phyloP scores from a whole-genome alignment of 2,797 vertebrate species.

The Buceros bicornis region DNA sequence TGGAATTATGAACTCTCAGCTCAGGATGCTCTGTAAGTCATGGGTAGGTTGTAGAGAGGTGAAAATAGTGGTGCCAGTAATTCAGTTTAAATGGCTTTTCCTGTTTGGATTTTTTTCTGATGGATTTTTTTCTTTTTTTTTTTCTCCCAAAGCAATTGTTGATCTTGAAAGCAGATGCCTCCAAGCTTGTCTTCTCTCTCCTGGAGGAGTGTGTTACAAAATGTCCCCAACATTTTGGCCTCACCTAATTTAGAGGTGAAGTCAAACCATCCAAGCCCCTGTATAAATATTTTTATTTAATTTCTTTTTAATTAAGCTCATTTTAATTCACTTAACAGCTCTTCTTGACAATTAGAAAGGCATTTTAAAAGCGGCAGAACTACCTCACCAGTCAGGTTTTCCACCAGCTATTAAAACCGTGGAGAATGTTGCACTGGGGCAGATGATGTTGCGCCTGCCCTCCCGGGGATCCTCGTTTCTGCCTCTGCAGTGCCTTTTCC shows the following conservation, averaged over 20 bases:
- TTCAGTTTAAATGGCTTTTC: slow-evolving; percentile 26
- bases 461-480: slow-evolving; percentile 7
- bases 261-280: background rate
- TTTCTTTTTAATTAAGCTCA: background rate
- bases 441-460: slow-evolving; percentile 7
- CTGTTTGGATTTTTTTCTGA: background rate
- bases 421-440: background rate
- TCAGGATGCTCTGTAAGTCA: slow-evolving; percentile 38
- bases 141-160: background rate
- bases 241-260: background rate
- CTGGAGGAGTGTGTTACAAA: background rate
- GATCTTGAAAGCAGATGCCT: slow-evolving; percentile 33
- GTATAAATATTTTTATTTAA: background rate
- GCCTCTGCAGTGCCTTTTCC: background rate
- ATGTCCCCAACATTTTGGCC: background rate
- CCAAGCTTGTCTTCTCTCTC: background rate
- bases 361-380: background rate
- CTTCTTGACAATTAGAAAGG: background rate
- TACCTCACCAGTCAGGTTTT: background rate
- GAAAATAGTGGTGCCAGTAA: slow-evolving; percentile 43
- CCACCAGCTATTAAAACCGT: background rate
- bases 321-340: background rate
- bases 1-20: slow-evolving; percentile 27
- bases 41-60: slow-evolving; percentile 28
- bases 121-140: background rate